Conservation (phyloP, 2,113 vertebrate species). For the Labeo rohita region DNA sequence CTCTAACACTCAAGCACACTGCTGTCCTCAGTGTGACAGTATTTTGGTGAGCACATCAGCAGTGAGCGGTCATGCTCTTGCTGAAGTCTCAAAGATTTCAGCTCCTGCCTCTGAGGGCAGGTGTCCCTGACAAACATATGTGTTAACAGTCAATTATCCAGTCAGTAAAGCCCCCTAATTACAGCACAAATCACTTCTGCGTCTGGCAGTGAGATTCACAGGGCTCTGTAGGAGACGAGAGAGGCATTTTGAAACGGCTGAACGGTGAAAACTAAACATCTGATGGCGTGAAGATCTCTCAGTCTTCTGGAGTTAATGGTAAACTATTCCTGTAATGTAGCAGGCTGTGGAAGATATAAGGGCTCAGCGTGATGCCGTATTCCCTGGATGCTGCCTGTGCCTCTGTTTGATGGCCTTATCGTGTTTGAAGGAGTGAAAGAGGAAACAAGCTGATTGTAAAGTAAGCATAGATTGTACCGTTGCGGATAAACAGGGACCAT, state of each 20-base stretch:
- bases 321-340: constrained; percentile 23
- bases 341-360: constrained; percentile 28
- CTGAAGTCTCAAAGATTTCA: constrained; percentile 9
- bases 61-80: neutral
- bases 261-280: constrained; percentile 24
- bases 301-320: constrained; percentile 6
- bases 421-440: constrained; percentile 16
- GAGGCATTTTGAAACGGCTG: constrained; percentile 33
- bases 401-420: constrained; percentile 11
- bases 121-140: constrained; percentile 32
- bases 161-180: constrained; percentile 37
- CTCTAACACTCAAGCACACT: neutral
- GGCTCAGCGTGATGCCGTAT: neutral
- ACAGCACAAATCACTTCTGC: constrained; percentile 29
- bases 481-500: neutral
- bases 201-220: neutral
- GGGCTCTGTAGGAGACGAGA: constrained; percentile 18
- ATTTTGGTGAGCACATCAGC: neutral
- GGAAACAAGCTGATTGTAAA: constrained; percentile 10
- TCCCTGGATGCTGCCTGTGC: constrained; percentile 35
- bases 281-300: neutral
- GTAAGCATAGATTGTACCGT: neutral
- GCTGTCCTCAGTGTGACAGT: neutral
- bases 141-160: constrained; percentile 53
- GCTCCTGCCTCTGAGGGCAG: constrained; percentile 29